Percentiles rank a stretch among this genome's conserved stretches.
Evolutionary conservation across 1,140 invertebrate species (phyloP).

Genomic region (Temnothorax longispinosus): DNA sequence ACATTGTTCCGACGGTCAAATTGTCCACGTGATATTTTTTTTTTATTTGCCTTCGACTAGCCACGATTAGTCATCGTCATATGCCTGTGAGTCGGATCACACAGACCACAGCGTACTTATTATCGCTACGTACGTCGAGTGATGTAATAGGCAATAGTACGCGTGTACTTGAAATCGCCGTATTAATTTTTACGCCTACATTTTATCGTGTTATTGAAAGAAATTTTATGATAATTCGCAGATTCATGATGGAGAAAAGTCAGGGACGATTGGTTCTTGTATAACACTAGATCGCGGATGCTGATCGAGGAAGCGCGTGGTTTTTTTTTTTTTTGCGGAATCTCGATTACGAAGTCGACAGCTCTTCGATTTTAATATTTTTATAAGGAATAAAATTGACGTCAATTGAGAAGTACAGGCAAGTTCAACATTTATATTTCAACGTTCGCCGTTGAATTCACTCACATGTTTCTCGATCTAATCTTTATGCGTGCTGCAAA

Average conservation of each 20-base stretch:
- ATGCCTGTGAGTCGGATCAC: neutral
- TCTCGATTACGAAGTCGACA: neutral
- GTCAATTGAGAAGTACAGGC: neutral
- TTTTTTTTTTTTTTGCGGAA: neutral
- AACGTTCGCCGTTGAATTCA: too few species aligned
- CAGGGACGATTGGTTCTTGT: neutral
- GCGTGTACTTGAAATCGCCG: neutral
- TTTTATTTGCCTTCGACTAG: neutral
- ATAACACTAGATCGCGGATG: neutral
- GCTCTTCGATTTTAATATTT: neutral
- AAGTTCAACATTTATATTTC: neutral
- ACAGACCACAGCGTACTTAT: neutral
- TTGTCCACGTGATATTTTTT: neutral
- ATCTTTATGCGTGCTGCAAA: neutral
- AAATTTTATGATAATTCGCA: neutral
- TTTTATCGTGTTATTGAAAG: neutral
- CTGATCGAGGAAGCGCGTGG: neutral
- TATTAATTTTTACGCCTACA: neutral
- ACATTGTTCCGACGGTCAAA: neutral
- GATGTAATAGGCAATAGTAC: constrained; percentile 1
- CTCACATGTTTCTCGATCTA: too few species aligned
- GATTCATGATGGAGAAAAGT: neutral
- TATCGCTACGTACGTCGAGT: neutral
- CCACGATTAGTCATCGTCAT: constrained; percentile 11
- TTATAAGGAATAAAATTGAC: neutral